phyloP scores from a whole-genome alignment of 2,888 invertebrate species.

The Megastigmus dorsalis region DNA sequence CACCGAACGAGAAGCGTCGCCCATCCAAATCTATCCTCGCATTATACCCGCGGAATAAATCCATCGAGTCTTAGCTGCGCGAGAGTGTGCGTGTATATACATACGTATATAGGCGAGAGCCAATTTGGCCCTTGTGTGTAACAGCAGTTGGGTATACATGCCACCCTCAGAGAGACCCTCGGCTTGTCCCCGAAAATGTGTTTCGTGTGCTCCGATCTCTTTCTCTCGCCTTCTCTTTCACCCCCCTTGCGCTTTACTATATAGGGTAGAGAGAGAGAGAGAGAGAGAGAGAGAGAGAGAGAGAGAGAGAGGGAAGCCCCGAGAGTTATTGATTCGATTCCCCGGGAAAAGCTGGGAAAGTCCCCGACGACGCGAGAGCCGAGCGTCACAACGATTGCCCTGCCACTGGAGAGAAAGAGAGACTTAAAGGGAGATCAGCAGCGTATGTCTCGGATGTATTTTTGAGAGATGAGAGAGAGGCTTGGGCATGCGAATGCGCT shows the following conservation, averaged over 20 bases:
- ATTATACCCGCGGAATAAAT: no score
- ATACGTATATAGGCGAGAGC: no score
- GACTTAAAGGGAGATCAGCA: no score
- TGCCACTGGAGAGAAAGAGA: background rate
- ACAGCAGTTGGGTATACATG: background rate
- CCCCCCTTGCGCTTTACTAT: background rate
- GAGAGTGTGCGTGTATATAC: no score
- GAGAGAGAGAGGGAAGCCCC: background rate
- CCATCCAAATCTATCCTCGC: no score
- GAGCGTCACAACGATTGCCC: no score
- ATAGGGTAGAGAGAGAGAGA: background rate
- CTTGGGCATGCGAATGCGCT: no score
- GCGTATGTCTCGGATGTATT: no score
- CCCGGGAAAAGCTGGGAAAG: constrained; percentile 67
- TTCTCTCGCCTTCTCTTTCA: constrained; percentile 1
- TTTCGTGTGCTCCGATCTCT: constrained; percentile 8
- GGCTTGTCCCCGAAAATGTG: constrained; percentile 39
- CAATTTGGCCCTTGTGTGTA: background rate
- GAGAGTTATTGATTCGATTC: constrained; percentile 73
- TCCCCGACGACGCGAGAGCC: background rate
- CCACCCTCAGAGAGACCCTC: constrained; percentile 34
- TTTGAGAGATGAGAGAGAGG: background rate
- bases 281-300: no score
- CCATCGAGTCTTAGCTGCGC: no score
- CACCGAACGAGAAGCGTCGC: no score